Base-by-base conservation (phyloP, 2,888 invertebrate species). In the Cosmopolites sordidus region DNA sequence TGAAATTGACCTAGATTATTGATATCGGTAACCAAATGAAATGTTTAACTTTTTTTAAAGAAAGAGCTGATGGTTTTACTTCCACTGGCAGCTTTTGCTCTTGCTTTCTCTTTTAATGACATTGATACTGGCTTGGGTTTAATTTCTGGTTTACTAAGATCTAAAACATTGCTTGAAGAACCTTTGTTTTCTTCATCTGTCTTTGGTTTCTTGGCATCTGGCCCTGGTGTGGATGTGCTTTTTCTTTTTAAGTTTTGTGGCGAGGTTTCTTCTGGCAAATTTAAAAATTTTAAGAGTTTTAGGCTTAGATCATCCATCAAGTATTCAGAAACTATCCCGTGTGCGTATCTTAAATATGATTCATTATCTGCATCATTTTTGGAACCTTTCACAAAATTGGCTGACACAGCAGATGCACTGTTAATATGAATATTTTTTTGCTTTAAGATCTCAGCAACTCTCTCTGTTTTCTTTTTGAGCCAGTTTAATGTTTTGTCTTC, bases 31-130 rank as follows among this genome's bases (percentile, higher is more conserved):
- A 33, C 11, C 33, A 8, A 3, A 14, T 37, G 33, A 16, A 17
- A 39, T 30, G 29, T 51, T 45, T 69, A 72, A 56, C 65, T 83
- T 71, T 86, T 88, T 61, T 81, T 82, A 70, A 91, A 91, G 75
- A 89, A 90, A 27, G 85, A 83, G 47, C 86, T 82, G 68, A 91
- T 89, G 64, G 81, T 86, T 75, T 89, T 91, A 18, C 86, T 85
- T 44, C 89, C 87, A 64, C 81, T 79, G 22, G 91, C 90, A 49
- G 89, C 86, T 71, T 88, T 90, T 64, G 83, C 82, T 62, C 84
- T 76, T 0, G 86, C 81, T 63, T 89, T 86, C 65, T 89, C 87
- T 73, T 89, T 91, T 6, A 85, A 78, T 39, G 83, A 78, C 50
- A 83, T 64, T 17, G 75, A 66, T 54, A 81, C 79, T 58, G 78